Base-by-base conservation (phyloP, 2,888 invertebrate species). In the Zeuzera pyrina region DNA sequence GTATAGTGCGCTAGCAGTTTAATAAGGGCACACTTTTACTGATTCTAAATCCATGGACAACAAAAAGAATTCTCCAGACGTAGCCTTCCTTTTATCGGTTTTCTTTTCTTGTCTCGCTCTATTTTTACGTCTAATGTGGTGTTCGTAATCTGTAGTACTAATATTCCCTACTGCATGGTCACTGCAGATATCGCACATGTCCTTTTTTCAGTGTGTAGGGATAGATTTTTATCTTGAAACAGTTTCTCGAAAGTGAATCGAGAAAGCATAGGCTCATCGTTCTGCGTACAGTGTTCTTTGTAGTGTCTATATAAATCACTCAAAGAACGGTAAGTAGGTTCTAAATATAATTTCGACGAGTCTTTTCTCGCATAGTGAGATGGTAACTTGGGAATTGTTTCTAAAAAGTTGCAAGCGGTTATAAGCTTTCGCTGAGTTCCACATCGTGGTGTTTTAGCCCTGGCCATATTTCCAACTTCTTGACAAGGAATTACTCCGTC, bases 141-240 rank as follows among this genome's bases (percentile, higher is more conserved):
- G n/a, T n/a, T n/a, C n/a, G 14, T 41, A 41, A 33, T 33, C 33
- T 6, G 22, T 29, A 31, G 3, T 23, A 22, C 31, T 34, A 7
- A 42, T 32, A 28, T 46, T 43, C 4, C 45, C 46, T 13, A 15
- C 40, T 26, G 11, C 28, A 30, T 47, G 32, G 8, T 35, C 29
- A 15, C 19, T 21, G 30, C 48, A 49, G 12, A 29, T 28, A 29
- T 47, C 49, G 24, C 48, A 49, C 44, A 43, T 47, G 31, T 52
- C 45, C 31, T 46, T 49, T 39, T 47, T 46, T 16, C 45, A 31
- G 38, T 44, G 15, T 43, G 44, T 26, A 51, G 15, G 3, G 47
- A 41, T 1, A 49, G 11, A 29, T 50, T 53, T 35, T 48, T 47
- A 4, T 47, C 36, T n/a, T 42, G 21, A 39, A 53, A 49, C 8